Evolutionary conservation across 2,113 vertebrate species (phyloP).

Genomic region (Proterorhinus semilunaris): DNA sequence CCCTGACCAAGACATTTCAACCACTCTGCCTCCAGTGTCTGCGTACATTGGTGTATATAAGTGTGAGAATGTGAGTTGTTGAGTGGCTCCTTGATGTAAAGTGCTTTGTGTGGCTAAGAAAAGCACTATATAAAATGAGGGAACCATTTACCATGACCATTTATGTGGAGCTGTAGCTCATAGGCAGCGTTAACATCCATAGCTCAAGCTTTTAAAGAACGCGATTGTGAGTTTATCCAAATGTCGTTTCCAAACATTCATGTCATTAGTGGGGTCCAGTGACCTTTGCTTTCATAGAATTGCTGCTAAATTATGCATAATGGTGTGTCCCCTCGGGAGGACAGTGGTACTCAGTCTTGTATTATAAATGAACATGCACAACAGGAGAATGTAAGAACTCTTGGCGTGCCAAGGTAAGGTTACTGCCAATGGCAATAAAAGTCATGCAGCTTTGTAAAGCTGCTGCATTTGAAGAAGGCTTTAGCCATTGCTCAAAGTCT

Average conservation of each 20-base stretch:
- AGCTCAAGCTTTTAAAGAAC: too few species aligned
- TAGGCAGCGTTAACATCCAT: too few species aligned
- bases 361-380: slow-evolving; percentile 63
- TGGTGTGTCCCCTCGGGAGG: slow-evolving; percentile 45
- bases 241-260: slow-evolving; percentile 13
- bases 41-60: too few species aligned
- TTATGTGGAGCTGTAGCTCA: too few species aligned
- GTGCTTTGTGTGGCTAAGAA: too few species aligned
- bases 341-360: slow-evolving; percentile 44
- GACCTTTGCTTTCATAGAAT: too few species aligned
- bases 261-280: slow-evolving; percentile 15
- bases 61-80: too few species aligned
- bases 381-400: slow-evolving; percentile 36
- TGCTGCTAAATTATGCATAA: slow-evolving; percentile 60
- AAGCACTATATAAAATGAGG: too few species aligned
- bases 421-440: slow-evolving; percentile 51
- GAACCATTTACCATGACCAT: too few species aligned
- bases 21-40: too few species aligned
- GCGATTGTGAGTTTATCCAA: neutral
- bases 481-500: neutral
- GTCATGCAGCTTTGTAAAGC: slow-evolving; percentile 49
- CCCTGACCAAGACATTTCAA: too few species aligned
- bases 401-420: slow-evolving; percentile 50
- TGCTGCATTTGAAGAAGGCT: neutral
- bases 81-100: too few species aligned